Evolutionary conservation across 1,140 invertebrate genomes (phyloP), one percentile per base, ranked within the genome.

Genomic region (Wasmannia auropunctata): DNA sequence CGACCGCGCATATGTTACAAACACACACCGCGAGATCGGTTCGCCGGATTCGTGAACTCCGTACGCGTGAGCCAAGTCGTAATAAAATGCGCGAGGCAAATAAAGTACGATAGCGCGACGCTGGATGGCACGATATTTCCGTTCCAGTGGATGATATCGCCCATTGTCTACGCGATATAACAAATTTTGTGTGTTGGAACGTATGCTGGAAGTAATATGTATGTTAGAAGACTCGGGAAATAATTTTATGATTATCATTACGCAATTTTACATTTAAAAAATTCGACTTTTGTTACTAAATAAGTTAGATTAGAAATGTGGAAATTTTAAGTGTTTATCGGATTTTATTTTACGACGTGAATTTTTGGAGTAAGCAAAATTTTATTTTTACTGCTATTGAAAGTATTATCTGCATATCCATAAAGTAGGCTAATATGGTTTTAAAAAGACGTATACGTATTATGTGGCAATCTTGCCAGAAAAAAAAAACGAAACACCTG

Each of bases 1-100:
- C 86, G 77, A 31, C 80, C 77, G 49, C 40, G 77, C 88, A 85
- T 88, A 84, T 49, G 86, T 86, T 87, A 83, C 81, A 75, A 62
- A 69, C 25, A 37, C 46, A 67, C 46, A 22, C 19, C 22, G 22
- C 37, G 37, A 40, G 31, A 56, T 31, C 51, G 54, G 43, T 60
- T 58, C 62, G 60, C 62, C 72, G 60, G 70, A 51, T 80, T 81
- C 80, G 75, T 54, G 72, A 74, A 56, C 25, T n/a, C n/a, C 28
- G 25, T 69, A 70, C 40, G 67, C 58, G 40, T 46, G 34, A 70
- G 40, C 40, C 65, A 74, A 60, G 70, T 70, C 46, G 85, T 86
- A 74, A 81, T 77, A 90, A 90, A 86, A 90, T 77, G 28, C 54
- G 34, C 75, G 62, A 72, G 22, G 31, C 60, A 46, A 56, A 74